Base-by-base conservation (phyloP, 2,797 vertebrate species). In the Enteromius viviparus region DNA sequence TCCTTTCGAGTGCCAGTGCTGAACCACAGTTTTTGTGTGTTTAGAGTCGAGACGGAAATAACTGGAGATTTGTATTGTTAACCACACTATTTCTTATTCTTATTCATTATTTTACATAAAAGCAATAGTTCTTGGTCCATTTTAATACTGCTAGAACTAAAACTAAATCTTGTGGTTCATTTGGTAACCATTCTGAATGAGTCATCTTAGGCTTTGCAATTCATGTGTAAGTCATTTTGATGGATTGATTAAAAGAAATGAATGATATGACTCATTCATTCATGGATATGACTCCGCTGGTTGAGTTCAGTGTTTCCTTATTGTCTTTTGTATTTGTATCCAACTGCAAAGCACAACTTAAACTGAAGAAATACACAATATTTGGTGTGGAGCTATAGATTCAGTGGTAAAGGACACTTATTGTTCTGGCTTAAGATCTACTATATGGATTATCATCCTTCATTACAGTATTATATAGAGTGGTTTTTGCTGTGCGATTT, bases 1-100 rank as follows among this genome's bases (percentile, higher is more conserved):
- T 32, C 55, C 89, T 91, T 92, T 90, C 87, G 85, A 89, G 82
- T 55, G 75, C 84, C 84, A 85, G 86, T 85, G 80, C 87, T 86
- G 82, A 37, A 37, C 32, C 32, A 1, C 51, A 17, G 51, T 55
- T 40, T 23, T 4, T 23, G 32, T 75, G 51, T 53, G 71, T 53
- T 29, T 34, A 34, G 26, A 53, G 26, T 34, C 11, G 0, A 14
- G 49, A 75, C n/a, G 10, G 72, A 75, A 55, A 21, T n/a, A 19
- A n/a, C 17, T 53, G 40, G 40, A 42, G 40, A 42, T 42, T 4
- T 26, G n/a, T 15, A 23, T 37, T 37, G 40, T 11, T 68, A 62
- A 62, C 40, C 40, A 10, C 23, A 10, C 47, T 49, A n/a, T 11
- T 58, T 23, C n/a, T 58, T 58, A 9, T 17, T 51, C 6, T 51